Base-by-base conservation (phyloP, 2,797 vertebrate species). In the Glyptemys insculpta region DNA sequence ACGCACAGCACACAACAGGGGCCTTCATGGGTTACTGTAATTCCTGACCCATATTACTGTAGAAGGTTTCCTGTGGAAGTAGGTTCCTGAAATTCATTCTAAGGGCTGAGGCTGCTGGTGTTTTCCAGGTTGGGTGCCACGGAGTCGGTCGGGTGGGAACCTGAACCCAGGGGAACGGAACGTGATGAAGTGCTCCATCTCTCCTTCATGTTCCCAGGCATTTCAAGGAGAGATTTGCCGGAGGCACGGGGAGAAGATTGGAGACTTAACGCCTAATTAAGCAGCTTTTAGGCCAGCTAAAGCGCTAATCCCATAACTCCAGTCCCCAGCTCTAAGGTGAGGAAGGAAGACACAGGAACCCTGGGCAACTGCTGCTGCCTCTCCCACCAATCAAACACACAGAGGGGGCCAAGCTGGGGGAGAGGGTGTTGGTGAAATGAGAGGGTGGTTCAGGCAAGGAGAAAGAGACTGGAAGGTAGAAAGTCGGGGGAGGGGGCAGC, bases 241-340 rank as follows among this genome's bases (percentile, higher is more conserved):
- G 88, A 87, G 97, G 93, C 91, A 92, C 47, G 27, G 59, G 97
- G 91, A 91, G 81, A 95, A 97, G 97, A 93, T 96, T 96, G 96
- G 37, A 93, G 91, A 94, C 91, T 89, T 97, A 98, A 81, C 85
- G 74, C 83, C 94, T 83, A 57, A 31, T 81, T 98, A 98, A 98
- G 94, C 83, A 84, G 94, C 95, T 98, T 98, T 96, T 16, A 95
- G 88, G 41, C 37, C 23, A 14, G 85, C 85, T 98, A 92, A 96
- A 3, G 1, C 92, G 92, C 95, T 98, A 97, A 98, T 95, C 93
- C 34, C 83, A 88, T 97, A 97, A 95, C 79, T 29, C 84, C 12
- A 57, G 34, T 49, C 92, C 95, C 85, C 82, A 92, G 80, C 49
- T 94, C 94, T 85, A 92, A 96, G 90, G 93, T 89, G 85, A 80